Evolutionary conservation across 2,888 invertebrate species (phyloP).

Genomic region (Ophioninae sp.): DNA sequence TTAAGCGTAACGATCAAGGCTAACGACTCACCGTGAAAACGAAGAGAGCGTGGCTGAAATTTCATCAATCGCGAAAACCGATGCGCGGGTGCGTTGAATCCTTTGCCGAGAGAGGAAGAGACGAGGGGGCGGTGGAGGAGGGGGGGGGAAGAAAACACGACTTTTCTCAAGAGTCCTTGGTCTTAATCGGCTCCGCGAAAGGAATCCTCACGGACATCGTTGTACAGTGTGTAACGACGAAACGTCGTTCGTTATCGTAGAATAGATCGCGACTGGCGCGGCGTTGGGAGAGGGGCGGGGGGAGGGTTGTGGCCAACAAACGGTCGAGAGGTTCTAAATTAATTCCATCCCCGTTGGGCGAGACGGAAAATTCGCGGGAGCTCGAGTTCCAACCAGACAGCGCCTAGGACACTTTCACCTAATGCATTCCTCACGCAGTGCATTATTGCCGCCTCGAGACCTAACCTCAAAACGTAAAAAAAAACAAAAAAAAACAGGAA

Average conservation of each 20-base stretch:
- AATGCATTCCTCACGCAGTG: conserved; percentile 63
- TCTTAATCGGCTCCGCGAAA: conserved; percentile 26
- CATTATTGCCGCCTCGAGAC: conserved; percentile 56
- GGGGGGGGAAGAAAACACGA: neutral
- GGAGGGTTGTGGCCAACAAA: neutral
- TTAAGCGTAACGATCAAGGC: neutral
- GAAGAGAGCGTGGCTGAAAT: conserved; percentile 25
- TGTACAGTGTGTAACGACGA: conserved; percentile 12
- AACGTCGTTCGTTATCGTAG: neutral
- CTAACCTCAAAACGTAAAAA: conserved; percentile 48
- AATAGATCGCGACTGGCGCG: neutral
- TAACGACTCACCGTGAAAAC: conserved; percentile 53
- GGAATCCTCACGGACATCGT: conserved; percentile 61
- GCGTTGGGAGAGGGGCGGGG: too few relatives aligned
- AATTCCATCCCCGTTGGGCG: conserved; percentile 40
- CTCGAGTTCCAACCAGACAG: conserved; percentile 57
- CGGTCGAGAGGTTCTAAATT: conserved; percentile 1
- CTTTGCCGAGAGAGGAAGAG: neutral
- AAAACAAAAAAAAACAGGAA: neutral
- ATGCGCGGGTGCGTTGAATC: neutral
- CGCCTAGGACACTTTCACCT: conserved; percentile 69
- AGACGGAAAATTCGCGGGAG: conserved; percentile 59
- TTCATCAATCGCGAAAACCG: conserved; percentile 44
- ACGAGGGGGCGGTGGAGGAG: neutral
- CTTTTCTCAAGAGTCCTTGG: conserved; percentile 32